Percentiles rank a stretch among this genome's conserved stretches.
These are phyloP conservation scores for Allophyes oxyacanthae DNA, from an alignment of 2,888 invertebrate species.

Conservation along the genomic window DNA sequence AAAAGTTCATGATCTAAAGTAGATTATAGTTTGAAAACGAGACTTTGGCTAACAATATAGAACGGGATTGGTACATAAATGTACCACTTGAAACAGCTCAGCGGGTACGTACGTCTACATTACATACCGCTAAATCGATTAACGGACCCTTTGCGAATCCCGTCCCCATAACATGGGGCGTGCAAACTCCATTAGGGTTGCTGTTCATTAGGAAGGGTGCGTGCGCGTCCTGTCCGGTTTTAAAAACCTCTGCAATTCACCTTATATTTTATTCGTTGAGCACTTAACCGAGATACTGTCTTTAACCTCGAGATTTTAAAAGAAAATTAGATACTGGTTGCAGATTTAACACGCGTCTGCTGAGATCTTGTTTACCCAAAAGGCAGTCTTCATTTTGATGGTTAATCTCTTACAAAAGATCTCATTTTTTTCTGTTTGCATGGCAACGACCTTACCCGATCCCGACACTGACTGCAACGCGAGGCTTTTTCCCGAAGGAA, in stretches of 20 bases:
- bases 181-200: slow-evolving; percentile 62
- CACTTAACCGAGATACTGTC: slow-evolving; percentile 32
- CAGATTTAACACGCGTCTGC: slow-evolving; percentile 45
- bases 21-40: too few relatives aligned
- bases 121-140: slow-evolving; percentile 60
- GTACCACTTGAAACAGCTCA: slow-evolving; percentile 26
- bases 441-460: slow-evolving; percentile 80
- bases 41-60: too few relatives aligned
- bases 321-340: slow-evolving; percentile 48
- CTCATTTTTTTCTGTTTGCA: slow-evolving; percentile 75
- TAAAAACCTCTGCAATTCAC: slow-evolving; percentile 29
- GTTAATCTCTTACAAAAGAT: slow-evolving; percentile 76
- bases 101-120: slow-evolving; percentile 18
- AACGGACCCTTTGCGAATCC: slow-evolving; percentile 57
- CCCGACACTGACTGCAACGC: slow-evolving; percentile 56
- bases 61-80: slow-evolving; percentile 6
- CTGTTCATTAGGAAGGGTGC: slow-evolving; percentile 58
- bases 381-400: slow-evolving; percentile 57
- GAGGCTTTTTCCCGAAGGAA: slow-evolving; percentile 68
- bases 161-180: slow-evolving; percentile 58
- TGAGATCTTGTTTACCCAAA: slow-evolving; percentile 56
- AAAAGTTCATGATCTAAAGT: too few relatives aligned
- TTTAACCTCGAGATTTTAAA: slow-evolving; percentile 27
- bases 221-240: slow-evolving; percentile 41
- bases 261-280: slow-evolving; percentile 36